Conservation (phyloP, 1,140 invertebrate species). For the Drosophila varians region DNA sequence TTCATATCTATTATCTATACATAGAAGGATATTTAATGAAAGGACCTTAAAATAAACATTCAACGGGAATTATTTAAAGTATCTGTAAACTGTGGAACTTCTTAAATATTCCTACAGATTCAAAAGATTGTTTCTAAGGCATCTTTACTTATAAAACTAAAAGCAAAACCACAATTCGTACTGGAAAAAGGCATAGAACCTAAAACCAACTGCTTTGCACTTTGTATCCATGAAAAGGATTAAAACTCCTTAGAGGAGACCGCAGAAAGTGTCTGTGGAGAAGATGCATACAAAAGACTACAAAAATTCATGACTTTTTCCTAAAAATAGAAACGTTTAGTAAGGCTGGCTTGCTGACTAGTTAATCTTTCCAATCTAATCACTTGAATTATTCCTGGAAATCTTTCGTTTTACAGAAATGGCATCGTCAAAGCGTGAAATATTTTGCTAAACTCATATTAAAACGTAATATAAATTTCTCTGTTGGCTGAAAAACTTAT, state of each 20-base stretch:
- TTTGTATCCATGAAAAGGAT: background rate
- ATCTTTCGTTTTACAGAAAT: background rate
- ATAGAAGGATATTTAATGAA: too few relatives aligned
- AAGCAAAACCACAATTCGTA: background rate
- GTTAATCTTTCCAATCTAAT: background rate
- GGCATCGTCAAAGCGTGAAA: conserved; percentile 29
- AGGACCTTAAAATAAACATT: too few relatives aligned
- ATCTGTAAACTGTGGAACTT: too few relatives aligned
- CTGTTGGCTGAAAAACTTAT: conserved; percentile 59
- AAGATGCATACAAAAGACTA: background rate
- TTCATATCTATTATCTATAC: too few relatives aligned
- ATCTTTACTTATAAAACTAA: too few relatives aligned
- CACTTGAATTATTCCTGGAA: background rate
- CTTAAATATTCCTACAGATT: too few relatives aligned
- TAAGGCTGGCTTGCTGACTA: background rate
- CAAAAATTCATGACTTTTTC: background rate
- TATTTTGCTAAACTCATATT: conserved; percentile 52
- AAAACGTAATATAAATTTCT: conserved; percentile 69
- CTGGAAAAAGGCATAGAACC: background rate
- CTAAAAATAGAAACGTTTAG: background rate
- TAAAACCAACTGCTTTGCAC: background rate
- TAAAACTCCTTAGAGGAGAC: background rate
- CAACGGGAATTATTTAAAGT: too few relatives aligned
- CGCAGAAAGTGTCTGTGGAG: too few relatives aligned
- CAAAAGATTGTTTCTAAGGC: too few relatives aligned